Base-by-base conservation (phyloP, 2,888 invertebrate species). In the Thumatha senex region DNA sequence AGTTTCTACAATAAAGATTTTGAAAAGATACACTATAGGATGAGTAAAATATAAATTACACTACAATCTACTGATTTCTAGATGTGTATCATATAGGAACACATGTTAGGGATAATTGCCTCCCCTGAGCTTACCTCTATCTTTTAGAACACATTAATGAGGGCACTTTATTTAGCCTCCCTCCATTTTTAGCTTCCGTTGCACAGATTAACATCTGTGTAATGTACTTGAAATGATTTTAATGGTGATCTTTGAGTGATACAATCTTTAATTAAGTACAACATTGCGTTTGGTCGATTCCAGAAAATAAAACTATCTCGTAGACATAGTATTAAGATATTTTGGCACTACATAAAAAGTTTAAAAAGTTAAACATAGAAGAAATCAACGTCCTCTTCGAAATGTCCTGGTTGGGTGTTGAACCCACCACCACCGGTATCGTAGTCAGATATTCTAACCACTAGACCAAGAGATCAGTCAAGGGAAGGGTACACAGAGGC, bases 51-150 rank as follows among this genome's bases (percentile, higher is more conserved):
- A 31, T 8, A 31, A 8, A 31, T 31, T 31, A 31, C 31, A 31
- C 29, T 43, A 40, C n/a, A 50, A 40, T 33, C 30, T 46, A 39
- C 46, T 2, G n/a, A n/a, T 9, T 29, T 7, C 3, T 11, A 46
- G 40, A 56, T 40, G 40, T 33, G 33, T 34, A 48, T 51, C 51
- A n/a, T n/a, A n/a, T 46, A 51, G 43, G 40, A 36, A 38, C 52
- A 48, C 48, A 54, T 48, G 74, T 63, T 63, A 70, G 57, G 57
- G 58, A 40, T 73, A 74, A 74, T 74, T 74, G 61, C 70, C 64
- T 70, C 66, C 63, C 65, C 29, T 9, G 56, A 61, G 64, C 50
- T 48, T 52, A 46, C 58, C 56, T 58, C 57, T 67, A 70, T 72
- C 68, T 66, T 61, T 56, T 56, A 56, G 51, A 56, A 55, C 56